Evolutionary conservation across 2,888 invertebrate species (phyloP), one percentile per base, ranked within the genome.

Genomic region (Chrysopilus asiliformis): DNA sequence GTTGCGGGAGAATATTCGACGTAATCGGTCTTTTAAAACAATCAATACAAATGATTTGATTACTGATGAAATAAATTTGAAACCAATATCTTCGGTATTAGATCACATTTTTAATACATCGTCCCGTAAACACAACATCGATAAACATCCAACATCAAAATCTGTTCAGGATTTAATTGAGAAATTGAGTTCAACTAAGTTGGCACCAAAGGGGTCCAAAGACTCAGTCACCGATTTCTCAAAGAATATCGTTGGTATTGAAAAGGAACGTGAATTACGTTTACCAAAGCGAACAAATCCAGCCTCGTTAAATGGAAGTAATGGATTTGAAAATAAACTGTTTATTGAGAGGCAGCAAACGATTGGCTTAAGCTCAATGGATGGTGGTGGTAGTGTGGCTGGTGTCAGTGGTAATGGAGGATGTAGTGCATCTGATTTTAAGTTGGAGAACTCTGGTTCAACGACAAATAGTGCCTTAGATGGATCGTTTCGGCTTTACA

Each of bases 11-110:
- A 47, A 45, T 24, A 42, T 45, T 22, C 39, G 45, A 39, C 37
- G 46, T 27, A 48, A 46, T 45, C 43, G 45, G 13, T 46, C 46
- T 26, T 48, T 46, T 36, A 48, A 45, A 36, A 42, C 44, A 19
- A 46, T 46, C 14, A 37, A 40, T 19, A 36, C 29, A 12, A 36
- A 24, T 34, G 41, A 43, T 38, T 37, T 40, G 10, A 35, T 38
- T 9, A 38, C 36, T 29, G 43, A 43, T 31, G 41, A 41, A 19
- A 36, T 38, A 22, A 40, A 40, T 28, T 22, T 25, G 13, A 32
- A 26, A 7, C 38, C 40, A 9, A 27, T 43, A 15, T 38, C 43
- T 16, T 43, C 43, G 12, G 38, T 43, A n/a, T 10, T 43, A n/a
- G 43, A 43, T 36, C 38, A 43, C 13, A 27, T 43, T 13, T 38